These are phyloP conservation scores for Oithona nana DNA, from an alignment of 2,888 invertebrate species.

Conservation along the genomic window DNA sequence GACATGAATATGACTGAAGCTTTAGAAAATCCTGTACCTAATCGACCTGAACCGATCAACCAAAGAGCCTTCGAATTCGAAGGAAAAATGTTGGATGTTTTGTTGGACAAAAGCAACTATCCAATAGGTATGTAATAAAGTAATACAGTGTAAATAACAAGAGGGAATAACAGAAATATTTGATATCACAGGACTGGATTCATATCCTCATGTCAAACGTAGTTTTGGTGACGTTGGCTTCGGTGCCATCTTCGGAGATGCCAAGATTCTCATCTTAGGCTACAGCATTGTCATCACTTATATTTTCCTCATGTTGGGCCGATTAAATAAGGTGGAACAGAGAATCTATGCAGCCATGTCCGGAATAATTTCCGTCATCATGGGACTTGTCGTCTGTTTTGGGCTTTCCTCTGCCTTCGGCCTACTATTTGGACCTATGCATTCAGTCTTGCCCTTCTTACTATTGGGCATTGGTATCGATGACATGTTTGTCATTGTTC, in stretches of 20 bases:
- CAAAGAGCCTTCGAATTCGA: conserved; percentile 5
- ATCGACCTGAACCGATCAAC: too few species aligned
- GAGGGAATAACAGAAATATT: too few species aligned
- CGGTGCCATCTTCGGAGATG: conserved; percentile 48
- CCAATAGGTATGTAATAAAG: too few species aligned
- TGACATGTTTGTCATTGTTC: conserved; percentile 67
- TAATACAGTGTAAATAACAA: too few species aligned
- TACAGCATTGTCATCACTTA: conserved; percentile 51
- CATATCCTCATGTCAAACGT: conserved; percentile 27
- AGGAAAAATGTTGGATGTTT: conserved; percentile 1
- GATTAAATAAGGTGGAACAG: conserved; percentile 51
- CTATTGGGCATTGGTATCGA: conserved; percentile 56
- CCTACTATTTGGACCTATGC: conserved; percentile 57
- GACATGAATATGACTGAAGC: conserved; percentile 8
- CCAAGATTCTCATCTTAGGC: conserved; percentile 46
- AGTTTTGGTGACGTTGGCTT: conserved; percentile 57
- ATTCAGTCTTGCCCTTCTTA: conserved; percentile 59
- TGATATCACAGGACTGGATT: background rate
- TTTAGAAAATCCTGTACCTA: too few species aligned
- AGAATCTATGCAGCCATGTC: conserved; percentile 44
- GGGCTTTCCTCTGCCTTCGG: conserved; percentile 50
- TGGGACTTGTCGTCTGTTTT: conserved; percentile 49
- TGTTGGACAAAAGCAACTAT: background rate
- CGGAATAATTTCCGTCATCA: conserved; percentile 48
- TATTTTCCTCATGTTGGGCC: conserved; percentile 49